Evolutionary conservation across 2,888 invertebrate genomes (phyloP), one percentile per base, ranked within the genome.

Genomic region (Rotaria macrura): DNA sequence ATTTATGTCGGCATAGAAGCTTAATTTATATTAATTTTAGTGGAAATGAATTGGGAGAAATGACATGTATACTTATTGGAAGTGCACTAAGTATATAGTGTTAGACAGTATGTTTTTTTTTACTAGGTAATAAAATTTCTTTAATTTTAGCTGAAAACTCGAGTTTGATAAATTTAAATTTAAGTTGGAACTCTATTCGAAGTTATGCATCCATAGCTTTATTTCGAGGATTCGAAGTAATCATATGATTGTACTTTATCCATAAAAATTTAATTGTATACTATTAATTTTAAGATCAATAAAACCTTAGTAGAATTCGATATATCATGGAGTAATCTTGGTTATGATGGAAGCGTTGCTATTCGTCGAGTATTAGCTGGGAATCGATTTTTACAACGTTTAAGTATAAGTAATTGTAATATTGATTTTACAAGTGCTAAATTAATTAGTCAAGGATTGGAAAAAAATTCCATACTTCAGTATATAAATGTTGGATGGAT

Each of bases 181-280:
- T 79, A n/a, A 43, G 43, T n/a, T 79, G 79, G 79, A 79, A 79
- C 43, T n/a, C n/a, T 6, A 79, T 79, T 25, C 40, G 79, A 79
- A 43, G 79, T 43, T 43, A 38, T 12, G 79, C 43, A 4, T 25
- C 79, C 10, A 43, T 79, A 25, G 79, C 79, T n/a, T 79, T 79
- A 79, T 43, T 79, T 25, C 79, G 79, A 43, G 79, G 43, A 79
- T 79, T 79, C 43, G 79, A 79, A 79, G 79, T 79, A 79, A 79
- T 40, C 20, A 65, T 79, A 43, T 23, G n/a, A 14, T 14, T 34
- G 29, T 17, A 34, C 9, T 65, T 34, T 34, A 17, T 34, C 10
- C 3, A 12, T 34, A 20, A n/a, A 25, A n/a, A 0, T 72, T 38
- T 20, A 49, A 4, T 49, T 38, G 38, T 2, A n/a, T 25, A 12